phyloP scores from a whole-genome alignment of 2,797 vertebrate species.

The Anguilla obscura region DNA sequence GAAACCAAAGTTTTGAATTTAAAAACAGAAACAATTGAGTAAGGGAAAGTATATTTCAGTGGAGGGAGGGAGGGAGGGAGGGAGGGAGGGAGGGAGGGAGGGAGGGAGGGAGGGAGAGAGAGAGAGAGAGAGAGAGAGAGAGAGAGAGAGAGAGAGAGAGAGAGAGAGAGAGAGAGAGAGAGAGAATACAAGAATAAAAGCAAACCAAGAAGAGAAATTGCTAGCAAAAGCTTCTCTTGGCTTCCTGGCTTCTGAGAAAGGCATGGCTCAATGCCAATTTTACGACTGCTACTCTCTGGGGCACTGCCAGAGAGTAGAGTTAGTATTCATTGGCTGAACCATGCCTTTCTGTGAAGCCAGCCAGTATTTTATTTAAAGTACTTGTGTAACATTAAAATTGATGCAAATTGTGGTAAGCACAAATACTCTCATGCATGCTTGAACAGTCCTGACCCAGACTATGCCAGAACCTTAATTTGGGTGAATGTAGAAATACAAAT shows the following conservation, averaged over 20 bases:
- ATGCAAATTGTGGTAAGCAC: neutral
- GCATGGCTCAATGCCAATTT: no score
- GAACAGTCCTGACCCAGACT: neutral
- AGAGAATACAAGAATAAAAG: neutral
- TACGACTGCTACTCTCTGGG: no score
- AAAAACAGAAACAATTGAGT: neutral
- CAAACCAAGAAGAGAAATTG: neutral
- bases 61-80: neutral
- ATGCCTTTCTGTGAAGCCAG: neutral
- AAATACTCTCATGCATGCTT: neutral
- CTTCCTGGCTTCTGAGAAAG: no score
- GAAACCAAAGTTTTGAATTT: neutral
- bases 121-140: neutral
- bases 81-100: no score
- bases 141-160: neutral
- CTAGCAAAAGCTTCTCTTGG: neutral
- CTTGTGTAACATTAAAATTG: neutral
- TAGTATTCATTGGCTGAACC: neutral
- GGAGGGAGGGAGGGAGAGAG: no score
- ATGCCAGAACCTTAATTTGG: neutral
- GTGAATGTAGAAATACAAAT: neutral
- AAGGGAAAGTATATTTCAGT: neutral
- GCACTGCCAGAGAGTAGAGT: neutral
- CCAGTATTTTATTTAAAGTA: neutral
- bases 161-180: neutral